Conservation (phyloP, 2,888 invertebrate genomes). For the Ormyrus rosae region DNA sequence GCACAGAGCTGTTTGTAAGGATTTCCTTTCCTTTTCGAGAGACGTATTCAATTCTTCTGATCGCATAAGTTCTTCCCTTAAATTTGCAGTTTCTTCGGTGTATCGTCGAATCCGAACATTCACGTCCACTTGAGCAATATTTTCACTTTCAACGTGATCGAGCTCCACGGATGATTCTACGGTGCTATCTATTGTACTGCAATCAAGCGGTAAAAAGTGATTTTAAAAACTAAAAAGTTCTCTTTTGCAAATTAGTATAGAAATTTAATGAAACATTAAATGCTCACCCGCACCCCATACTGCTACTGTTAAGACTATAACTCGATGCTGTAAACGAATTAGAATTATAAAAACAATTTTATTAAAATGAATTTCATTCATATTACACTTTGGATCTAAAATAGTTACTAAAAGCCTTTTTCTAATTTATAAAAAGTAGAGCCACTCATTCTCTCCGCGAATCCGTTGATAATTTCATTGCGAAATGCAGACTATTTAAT, state of each 20-base stretch:
- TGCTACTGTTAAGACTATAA: conserved; percentile 56
- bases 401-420: neutral
- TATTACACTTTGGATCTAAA: neutral
- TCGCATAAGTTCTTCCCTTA: conserved; percentile 61
- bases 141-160: conserved; percentile 30
- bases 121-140: conserved; percentile 57
- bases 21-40: conserved; percentile 27
- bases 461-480: neutral
- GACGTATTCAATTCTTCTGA: conserved; percentile 59
- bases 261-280: neutral
- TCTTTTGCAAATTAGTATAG: too few relatives aligned
- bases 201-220: neutral
- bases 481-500: neutral
- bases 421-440: neutral
- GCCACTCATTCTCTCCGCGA: neutral
- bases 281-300: conserved; percentile 54
- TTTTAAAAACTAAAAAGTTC: too few relatives aligned
- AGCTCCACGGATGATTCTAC: conserved; percentile 53
- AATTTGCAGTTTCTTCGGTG: conserved; percentile 61
- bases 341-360: neutral
- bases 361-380: neutral
- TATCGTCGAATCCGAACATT: conserved; percentile 60
- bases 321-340: conserved; percentile 42
- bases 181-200: conserved; percentile 49
- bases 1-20: conserved; percentile 37